Percentiles rank a stretch among this genome's conserved stretches.
Evolutionary conservation across 2,888 invertebrate genomes (phyloP).

Genomic region (Micropterix aruncella): DNA sequence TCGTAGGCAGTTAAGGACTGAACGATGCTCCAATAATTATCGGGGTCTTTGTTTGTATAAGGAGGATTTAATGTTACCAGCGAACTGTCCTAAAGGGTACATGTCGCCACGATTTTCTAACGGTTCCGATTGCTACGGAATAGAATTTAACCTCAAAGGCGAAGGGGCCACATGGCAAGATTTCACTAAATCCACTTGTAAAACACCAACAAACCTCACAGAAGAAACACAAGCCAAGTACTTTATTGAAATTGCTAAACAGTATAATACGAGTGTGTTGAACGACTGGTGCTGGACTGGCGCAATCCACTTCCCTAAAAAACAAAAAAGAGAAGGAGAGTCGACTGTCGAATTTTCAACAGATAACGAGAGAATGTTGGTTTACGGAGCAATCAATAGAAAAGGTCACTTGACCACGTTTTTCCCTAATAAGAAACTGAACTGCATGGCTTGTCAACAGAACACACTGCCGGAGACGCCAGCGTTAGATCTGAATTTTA

Average conservation of each 20-base stretch:
- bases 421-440: slow-evolving; percentile 15
- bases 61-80: slow-evolving; percentile 23
- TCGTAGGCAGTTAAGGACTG: slow-evolving; percentile 18
- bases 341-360: too few relatives aligned
- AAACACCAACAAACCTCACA: slow-evolving; percentile 9
- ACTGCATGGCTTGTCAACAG: slow-evolving; percentile 30
- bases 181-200: slow-evolving; percentile 6
- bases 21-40: slow-evolving; percentile 20
- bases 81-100: slow-evolving; percentile 27
- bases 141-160: not conserved
- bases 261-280: not conserved
- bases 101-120: slow-evolving; percentile 17
- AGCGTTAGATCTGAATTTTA: slow-evolving; percentile 18
- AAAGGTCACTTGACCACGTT: slow-evolving; percentile 10
- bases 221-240: slow-evolving; percentile 8
- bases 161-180: slow-evolving; percentile 6
- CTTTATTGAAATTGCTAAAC: slow-evolving; percentile 6
- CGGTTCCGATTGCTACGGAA: slow-evolving; percentile 5
- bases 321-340: too few relatives aligned
- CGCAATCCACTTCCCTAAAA: slow-evolving; percentile 19
- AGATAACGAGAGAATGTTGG: too few relatives aligned
- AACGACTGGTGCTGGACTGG: slow-evolving; percentile 13
- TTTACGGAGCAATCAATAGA: slow-evolving; percentile 9
- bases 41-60: slow-evolving; percentile 29
- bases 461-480: slow-evolving; percentile 21